Conservation (phyloP, 2,797 vertebrate genomes). For the Sebastolobus alascanus region DNA sequence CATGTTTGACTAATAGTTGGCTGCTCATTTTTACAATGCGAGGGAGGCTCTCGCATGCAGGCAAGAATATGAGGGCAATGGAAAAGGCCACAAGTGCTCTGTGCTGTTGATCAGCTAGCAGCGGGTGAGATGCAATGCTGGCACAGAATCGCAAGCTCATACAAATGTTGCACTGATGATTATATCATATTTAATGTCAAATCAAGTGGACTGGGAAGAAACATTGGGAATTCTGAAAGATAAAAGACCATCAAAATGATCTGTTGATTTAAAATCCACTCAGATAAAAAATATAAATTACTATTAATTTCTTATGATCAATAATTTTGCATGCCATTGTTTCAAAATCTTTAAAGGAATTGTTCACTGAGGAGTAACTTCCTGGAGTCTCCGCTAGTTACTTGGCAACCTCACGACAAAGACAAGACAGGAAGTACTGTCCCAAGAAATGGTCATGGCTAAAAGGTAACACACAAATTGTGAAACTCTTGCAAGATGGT, state of each 20-base stretch:
- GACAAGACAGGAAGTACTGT: background rate
- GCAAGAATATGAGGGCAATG: constrained; percentile 49
- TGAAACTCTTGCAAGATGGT: too few species aligned
- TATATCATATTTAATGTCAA: background rate
- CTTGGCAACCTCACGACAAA: background rate
- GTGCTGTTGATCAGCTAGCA: constrained; percentile 19
- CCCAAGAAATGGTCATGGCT: background rate
- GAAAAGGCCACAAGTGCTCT: constrained; percentile 47
- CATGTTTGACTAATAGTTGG: constrained; percentile 75
- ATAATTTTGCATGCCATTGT: background rate
- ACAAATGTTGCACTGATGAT: background rate
- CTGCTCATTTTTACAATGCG: constrained; percentile 70
- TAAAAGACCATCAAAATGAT: background rate
- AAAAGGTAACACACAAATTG: too few species aligned
- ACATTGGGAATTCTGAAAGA: background rate
- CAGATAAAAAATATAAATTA: background rate
- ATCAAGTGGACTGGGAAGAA: background rate
- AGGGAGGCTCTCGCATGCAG: constrained; percentile 55
- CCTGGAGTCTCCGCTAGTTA: background rate
- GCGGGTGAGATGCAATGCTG: background rate
- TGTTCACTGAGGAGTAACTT: background rate
- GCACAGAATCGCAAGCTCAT: background rate
- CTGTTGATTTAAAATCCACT: background rate
- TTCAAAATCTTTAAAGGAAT: background rate
- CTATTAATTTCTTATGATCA: background rate